Base-by-base conservation (phyloP, 2,113 vertebrate species). In the Bujurquina vittata region DNA sequence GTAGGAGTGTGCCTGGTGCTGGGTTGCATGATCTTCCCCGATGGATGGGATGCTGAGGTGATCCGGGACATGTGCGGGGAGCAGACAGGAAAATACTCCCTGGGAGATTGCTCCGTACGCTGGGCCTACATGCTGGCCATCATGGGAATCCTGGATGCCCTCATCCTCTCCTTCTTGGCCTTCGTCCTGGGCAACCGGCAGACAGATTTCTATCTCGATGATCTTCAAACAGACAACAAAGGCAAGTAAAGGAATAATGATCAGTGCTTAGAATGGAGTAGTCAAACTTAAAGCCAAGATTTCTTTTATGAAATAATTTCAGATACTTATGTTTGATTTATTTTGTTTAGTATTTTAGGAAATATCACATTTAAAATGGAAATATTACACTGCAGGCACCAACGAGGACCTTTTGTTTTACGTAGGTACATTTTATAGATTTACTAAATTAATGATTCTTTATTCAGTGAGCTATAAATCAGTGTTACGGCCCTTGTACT, bases 51-150 rank as follows among this genome's bases (percentile, higher is more conserved):
- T 83, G 97, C 97, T 40, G 97, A 98, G 88, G 97, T 98, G 94
- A 97, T 99, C 91, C 97, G 96, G 92, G 96, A 97, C 89, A 97
- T 98, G 97, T 99, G 98, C 75, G 98, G 97, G 87, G 97, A 98
- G 92, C 97, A 97, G 87, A 95, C 98, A 29, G 98, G 98, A 94
- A 98, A 98, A 94, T 99, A 99, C 93, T 97, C 97, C 31, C 95
- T 99, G 46, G 98, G 98, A 15, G 96, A 97, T 67, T 99, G 98
- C 93, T 98, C 98, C 2, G 97, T 99, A 63, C 97, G 98, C 94
- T 99, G 97, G 97, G 97, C 98, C 1, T 99, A 99, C 91, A 98
- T 99, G 95, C 95, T 99, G 94, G 97, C 98, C 49, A 99, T 99
- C 91, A 98, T 99, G 93, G 98, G 98, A 93, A 98, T 99, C 92